Evolutionary conservation across 2,888 invertebrate species (phyloP), one percentile per base, ranked within the genome.

Genomic region (Pyralis farinalis): DNA sequence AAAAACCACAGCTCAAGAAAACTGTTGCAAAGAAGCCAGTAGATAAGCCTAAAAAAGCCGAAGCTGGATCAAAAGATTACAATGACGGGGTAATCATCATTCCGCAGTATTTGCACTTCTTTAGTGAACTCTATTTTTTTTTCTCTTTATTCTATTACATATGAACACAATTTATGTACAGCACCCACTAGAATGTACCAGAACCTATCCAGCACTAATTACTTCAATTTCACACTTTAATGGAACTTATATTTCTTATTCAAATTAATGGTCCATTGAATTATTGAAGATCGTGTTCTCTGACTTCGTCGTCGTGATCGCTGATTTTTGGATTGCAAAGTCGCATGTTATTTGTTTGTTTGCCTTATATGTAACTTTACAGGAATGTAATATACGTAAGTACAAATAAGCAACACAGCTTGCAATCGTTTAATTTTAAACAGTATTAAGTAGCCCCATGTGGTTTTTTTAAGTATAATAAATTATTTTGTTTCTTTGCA

Each of bases 1-100:
- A 86, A 72, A 76, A 72, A 47, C 88, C 88, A 51, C 75, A 83
- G 53, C 83, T 87, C 55, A 89, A 85, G 83, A 90, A 82, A 85
- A 78, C 71, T 55, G 66, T 67, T 51, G 66, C 67, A 50, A 86
- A 75, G 81, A 84, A 77, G 67, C 62, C 71, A 43, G 64, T 70
- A 55, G 81, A 80, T 49, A 71, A 79, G 58, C 71, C 80, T 49
- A 82, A 85, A 71, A 78, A 71, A 53, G 75, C 79, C 49, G 63
- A 58, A 42, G 46, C 65, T 51, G 71, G 58, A 52, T 49, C 57
- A 49, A 67, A 58, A 57, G 67, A 70, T 50, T 66, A 51, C 50
- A 48, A 64, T 27, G 59, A 64, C 47, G 77, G 71, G 87, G 88
- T 88, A 87, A 86, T 68, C 61, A 63, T 46, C 55, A 53, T 68